Evolutionary conservation across 2,113 vertebrate species (phyloP), one percentile per base, ranked within the genome.

Genomic region (Megaceryle maxima): DNA sequence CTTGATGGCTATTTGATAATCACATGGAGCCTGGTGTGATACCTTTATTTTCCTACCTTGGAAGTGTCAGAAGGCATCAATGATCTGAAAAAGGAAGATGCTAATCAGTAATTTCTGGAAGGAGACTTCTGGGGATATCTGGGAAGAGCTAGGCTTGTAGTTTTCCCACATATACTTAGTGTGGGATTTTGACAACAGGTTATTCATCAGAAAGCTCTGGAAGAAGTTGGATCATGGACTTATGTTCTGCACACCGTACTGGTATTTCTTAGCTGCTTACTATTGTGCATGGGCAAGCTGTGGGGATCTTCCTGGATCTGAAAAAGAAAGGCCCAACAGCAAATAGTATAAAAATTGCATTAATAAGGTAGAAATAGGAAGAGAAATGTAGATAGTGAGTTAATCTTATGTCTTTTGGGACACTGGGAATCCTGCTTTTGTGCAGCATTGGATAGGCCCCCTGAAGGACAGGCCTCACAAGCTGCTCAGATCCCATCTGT

Each of bases 381-480:
- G 22, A 67, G 19, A n/a, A 73, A 73, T 0, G 1, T 31, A 70
- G 35, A 6, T 39, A 53, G 7, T 24, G 22, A 59, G 33, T 59
- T 60, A n/a, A 74, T 55, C 22, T 57, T 37, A 18, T 0, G 2
- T 31, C 2, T 51, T 41, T 74, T 68, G 28, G 35, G n/a, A 26
- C 41, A 12, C 22, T 80, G 37, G 37, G 33, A 66, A 51, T 24
- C 18, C 37, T 73, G 12, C 28, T 74, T 68, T 41, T 74, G 29
- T 79, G 75, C 12, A n/a, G 28, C 51, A 10, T 73, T 1, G 0
- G 26, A 13, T 70, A 35, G 29, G 31, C 6, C 7, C 13, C 19
- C 24, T 48, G 39, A 28, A 44, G 22, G 13, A 44, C 46, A 68
- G 46, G 21, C 57, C 57, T 0, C 0, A 15, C 26, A 16, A 0